Evolutionary conservation across 2,113 vertebrate species (phyloP).

Genomic region (Ciconia stormi): DNA sequence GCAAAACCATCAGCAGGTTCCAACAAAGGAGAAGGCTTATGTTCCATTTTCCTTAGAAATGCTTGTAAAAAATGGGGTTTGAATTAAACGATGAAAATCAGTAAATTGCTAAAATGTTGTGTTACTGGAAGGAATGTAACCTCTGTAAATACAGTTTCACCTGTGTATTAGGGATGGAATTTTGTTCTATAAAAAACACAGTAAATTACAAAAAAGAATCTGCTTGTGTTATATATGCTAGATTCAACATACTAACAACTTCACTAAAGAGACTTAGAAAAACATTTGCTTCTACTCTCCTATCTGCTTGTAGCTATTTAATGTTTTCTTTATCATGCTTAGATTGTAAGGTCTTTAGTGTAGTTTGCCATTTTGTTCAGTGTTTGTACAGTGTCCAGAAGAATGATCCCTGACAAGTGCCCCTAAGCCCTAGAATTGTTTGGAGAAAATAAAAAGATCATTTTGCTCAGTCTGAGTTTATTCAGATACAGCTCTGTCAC

Average conservation of each 20-base stretch:
- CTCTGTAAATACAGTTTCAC: conserved; percentile 9
- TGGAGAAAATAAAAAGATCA: neutral
- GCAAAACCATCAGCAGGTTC: neutral
- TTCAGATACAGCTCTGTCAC: neutral
- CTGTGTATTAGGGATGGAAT: neutral
- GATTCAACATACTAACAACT: neutral
- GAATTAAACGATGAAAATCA: neutral
- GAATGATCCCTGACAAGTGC: conserved; percentile 13
- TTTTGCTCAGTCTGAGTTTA: neutral
- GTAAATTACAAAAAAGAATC: neutral
- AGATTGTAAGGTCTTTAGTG: neutral
- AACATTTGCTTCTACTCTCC: neutral
- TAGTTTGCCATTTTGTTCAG: conserved; percentile 20
- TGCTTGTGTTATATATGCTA: neutral
- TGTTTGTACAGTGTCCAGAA: conserved; percentile 5
- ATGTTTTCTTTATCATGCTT: neutral
- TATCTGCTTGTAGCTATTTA: neutral
- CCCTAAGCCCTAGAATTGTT: neutral
- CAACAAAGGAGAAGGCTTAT: neutral
- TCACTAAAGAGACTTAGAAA: neutral
- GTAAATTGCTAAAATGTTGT: neutral
- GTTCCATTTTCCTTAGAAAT: neutral
- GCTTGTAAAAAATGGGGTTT: neutral
- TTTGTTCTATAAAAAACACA: neutral
- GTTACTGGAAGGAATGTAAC: neutral